Conservation (phyloP, 2,888 invertebrate species). For the Nemapogon koenigi region DNA sequence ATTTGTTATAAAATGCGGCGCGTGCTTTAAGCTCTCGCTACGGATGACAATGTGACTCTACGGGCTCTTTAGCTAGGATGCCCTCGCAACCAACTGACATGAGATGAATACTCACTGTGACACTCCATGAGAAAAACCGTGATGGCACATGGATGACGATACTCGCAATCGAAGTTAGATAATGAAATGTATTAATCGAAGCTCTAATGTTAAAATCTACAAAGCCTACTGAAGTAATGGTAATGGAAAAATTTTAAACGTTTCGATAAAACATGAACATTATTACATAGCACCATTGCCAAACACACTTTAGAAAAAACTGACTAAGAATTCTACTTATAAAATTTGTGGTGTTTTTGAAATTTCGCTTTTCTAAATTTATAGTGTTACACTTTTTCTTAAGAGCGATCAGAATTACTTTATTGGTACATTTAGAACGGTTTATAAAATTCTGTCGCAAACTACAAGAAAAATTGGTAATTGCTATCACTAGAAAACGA, state of each 20-base stretch:
- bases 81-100: constrained; percentile 27
- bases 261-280: constrained; percentile 25
- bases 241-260: constrained; percentile 14
- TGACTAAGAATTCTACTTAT: no score
- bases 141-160: constrained; percentile 47
- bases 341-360: no score
- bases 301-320: constrained; percentile 25
- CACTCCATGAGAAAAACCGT: constrained; percentile 13
- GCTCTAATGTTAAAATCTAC: neutral
- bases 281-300: constrained; percentile 54
- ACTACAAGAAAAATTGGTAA: constrained; percentile 54
- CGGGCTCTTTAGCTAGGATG: constrained; percentile 12
- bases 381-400: no score
- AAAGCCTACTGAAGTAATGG: constrained; percentile 25
- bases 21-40: constrained; percentile 47
- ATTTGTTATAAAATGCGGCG: constrained; percentile 20
- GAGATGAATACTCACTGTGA: constrained; percentile 20
- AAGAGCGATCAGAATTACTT: no score
- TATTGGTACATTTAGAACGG: constrained; percentile 36
- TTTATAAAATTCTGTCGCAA: constrained; percentile 62
- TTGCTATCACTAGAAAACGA: constrained; percentile 52
- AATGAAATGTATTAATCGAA: constrained; percentile 1
- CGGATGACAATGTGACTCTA: constrained; percentile 26
- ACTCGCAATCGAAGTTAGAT: constrained; percentile 11
- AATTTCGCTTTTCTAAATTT: no score